phyloP scores from a whole-genome alignment of 2,113 vertebrate genomes.

The Felis chaus region DNA sequence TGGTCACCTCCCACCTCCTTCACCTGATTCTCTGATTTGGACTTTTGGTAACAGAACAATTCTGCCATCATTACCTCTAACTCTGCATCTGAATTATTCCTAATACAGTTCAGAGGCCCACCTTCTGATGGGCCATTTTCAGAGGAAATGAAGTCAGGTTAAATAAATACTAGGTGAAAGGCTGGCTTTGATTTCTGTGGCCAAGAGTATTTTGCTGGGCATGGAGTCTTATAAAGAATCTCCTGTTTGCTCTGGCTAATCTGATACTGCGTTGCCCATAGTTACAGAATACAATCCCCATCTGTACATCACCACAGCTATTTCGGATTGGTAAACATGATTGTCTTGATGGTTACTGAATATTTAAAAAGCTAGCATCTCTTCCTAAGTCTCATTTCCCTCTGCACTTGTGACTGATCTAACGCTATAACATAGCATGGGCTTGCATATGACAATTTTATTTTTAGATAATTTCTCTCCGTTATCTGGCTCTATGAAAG shows the following conservation, averaged over 20 bases:
- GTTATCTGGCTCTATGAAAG: constrained; percentile 41
- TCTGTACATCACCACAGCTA: constrained; percentile 38
- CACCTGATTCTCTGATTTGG: neutral
- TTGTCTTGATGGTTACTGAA: constrained; percentile 64
- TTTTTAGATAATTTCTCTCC: constrained; percentile 14
- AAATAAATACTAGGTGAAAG: constrained; percentile 49
- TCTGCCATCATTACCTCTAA: neutral
- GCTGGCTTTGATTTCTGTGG: constrained; percentile 53
- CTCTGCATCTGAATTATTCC: constrained; percentile 20
- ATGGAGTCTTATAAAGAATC: constrained; percentile 25
- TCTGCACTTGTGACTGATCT: constrained; percentile 26
- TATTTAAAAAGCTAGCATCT: constrained; percentile 65
- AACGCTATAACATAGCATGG: neutral
- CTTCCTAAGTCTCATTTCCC: constrained; percentile 18
- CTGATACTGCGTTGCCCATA: constrained; percentile 26
- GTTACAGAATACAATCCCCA: neutral
- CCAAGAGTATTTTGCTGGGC: constrained; percentile 55
- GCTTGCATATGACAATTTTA: constrained; percentile 30
- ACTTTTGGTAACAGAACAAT: constrained; percentile 29
- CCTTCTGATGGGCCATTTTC: constrained; percentile 17
- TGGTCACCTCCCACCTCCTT: no score
- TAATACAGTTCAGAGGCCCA: constrained; percentile 31
- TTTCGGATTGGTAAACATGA: constrained; percentile 69
- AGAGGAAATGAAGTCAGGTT: constrained; percentile 61
- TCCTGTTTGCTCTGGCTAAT: constrained; percentile 47